A percentile compares a stretch with the other conserved stretches of the same genome.
phyloP scores from a whole-genome alignment of 2,113 vertebrate species.

The Procavia capensis region DNA sequence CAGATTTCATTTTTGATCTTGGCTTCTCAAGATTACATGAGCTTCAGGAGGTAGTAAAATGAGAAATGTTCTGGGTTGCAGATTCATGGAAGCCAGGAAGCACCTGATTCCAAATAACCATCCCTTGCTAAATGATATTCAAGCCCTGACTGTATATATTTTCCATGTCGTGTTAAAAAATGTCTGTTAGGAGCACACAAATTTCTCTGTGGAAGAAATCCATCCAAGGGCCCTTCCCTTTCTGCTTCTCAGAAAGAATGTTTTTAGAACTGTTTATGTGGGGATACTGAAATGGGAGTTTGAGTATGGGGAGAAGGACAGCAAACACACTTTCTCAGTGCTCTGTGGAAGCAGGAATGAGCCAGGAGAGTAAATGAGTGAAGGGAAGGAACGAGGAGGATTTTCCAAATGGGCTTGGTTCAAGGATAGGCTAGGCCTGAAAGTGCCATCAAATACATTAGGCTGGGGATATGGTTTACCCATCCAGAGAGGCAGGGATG shows the following conservation, averaged over 20 bases:
- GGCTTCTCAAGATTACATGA: neutral
- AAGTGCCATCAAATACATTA: accelerated
- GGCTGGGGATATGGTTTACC: neutral
- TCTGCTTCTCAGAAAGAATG: neutral
- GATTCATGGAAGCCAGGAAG: neutral
- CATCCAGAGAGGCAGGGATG: accelerated
- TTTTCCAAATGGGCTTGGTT: no score
- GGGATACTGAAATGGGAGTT: neutral
- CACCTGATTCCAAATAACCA: no score
- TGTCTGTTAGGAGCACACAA: neutral
- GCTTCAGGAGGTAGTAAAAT: neutral
- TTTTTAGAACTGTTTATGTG: neutral
- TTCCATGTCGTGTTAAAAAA: neutral
- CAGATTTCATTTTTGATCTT: neutral
- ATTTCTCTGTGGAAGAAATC: neutral
- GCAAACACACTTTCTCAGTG: neutral
- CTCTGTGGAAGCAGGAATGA: neutral
- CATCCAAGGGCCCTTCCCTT: neutral
- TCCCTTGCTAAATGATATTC: neutral
- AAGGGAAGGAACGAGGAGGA: neutral
- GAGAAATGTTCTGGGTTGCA: accelerated
- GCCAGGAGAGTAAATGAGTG: neutral
- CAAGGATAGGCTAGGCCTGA: accelerated
- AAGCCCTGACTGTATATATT: neutral
- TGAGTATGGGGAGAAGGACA: neutral